Evolutionary conservation across 1,140 invertebrate genomes (phyloP).

Genomic region (Drosophila nigrodunni): DNA sequence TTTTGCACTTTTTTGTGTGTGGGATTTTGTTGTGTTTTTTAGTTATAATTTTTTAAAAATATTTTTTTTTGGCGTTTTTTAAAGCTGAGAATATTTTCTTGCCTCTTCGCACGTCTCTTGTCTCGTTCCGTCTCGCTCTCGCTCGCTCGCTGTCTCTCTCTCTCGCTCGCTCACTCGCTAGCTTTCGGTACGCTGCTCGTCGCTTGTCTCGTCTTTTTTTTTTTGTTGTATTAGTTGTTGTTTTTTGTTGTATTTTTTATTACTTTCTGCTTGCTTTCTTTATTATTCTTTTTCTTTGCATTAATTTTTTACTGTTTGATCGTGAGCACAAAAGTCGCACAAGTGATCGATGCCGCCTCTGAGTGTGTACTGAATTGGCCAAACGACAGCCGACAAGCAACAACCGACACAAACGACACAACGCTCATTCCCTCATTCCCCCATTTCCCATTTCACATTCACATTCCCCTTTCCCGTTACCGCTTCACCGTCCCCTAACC

Average conservation of each 20-base stretch:
- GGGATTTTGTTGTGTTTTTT: not conserved
- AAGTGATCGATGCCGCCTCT: conserved; percentile 84
- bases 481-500: not conserved
- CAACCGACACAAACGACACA: conserved; percentile 17
- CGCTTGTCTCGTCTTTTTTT: conserved; percentile 39
- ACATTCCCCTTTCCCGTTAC: not conserved
- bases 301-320: conserved; percentile 31
- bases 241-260: conserved; percentile 8
- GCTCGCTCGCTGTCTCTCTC: conserved; percentile 1
- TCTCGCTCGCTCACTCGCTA: conserved; percentile 4
- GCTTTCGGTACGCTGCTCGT: conserved; percentile 8
- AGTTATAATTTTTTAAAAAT: conserved; percentile 1
- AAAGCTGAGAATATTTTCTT: conserved; percentile 40
- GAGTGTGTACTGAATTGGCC: conserved; percentile 79
- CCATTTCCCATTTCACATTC: not conserved
- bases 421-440: conserved; percentile 10
- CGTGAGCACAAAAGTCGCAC: conserved; percentile 62
- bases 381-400: conserved; percentile 26
- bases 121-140: conserved; percentile 7
- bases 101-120: conserved; percentile 26
- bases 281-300: conserved; percentile 20
- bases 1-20: conserved; percentile 26
- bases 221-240: conserved; percentile 8
- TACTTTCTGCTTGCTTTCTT: conserved; percentile 17
- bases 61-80: conserved; percentile 19